A percentile compares a stretch with the other conserved stretches of the same genome.
These are phyloP conservation scores for Lamellibrachia luymesi DNA, from an alignment of 1,140 invertebrate genomes.

Conservation along the genomic window DNA sequence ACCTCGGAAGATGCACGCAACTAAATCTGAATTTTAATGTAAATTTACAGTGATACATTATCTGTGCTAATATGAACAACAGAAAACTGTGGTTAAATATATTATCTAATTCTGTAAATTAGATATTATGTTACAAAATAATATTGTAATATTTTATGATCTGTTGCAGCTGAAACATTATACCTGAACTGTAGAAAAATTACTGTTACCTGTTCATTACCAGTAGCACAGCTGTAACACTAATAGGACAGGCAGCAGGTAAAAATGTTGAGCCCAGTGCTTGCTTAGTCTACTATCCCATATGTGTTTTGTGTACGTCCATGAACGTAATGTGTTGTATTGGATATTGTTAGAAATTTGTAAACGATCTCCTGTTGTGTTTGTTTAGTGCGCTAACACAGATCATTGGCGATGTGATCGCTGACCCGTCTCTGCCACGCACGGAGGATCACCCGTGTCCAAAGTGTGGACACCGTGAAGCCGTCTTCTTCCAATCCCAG, in stretches of 20 bases:
- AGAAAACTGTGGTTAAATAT: no score
- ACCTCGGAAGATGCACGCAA: not conserved
- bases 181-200: not conserved
- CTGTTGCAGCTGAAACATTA: not conserved
- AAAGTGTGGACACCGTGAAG: conserved; percentile 88
- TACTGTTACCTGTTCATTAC: not conserved
- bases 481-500: conserved; percentile 92
- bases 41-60: not conserved
- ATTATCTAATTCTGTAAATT: no score
- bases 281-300: not conserved
- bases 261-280: conserved; percentile 83
- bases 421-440: conserved; percentile 94
- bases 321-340: not conserved
- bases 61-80: no score
- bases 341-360: no score
- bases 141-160: not conserved
- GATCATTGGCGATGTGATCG: conserved; percentile 96
- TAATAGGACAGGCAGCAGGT: conserved; percentile 94
- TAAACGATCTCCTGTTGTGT: not conserved
- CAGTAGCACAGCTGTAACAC: conserved; percentile 51
- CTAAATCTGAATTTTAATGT: not conserved
- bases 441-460: conserved; percentile 98
- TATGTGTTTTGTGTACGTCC: conserved; percentile 6
- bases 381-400: conserved; percentile 84
- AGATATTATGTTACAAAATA: no score